These are phyloP conservation scores for Anguilla megastoma DNA, from an alignment of 2,797 vertebrate species.

Conservation along the genomic window DNA sequence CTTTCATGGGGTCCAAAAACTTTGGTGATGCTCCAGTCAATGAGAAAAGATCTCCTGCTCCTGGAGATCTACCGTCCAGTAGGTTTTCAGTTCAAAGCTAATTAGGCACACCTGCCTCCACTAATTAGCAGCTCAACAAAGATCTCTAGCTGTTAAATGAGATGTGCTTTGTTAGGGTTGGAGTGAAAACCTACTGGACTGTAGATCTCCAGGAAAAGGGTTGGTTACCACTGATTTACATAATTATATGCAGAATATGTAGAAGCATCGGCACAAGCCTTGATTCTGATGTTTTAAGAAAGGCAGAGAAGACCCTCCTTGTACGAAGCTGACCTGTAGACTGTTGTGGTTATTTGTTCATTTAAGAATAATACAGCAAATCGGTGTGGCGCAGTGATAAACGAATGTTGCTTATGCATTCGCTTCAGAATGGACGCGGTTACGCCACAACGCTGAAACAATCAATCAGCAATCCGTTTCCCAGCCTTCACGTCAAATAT, in stretches of 20 bases:
- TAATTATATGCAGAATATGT: slow-evolving; percentile 75
- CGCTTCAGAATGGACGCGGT: slow-evolving; percentile 55
- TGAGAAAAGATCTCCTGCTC: too few species aligned
- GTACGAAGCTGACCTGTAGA: slow-evolving; percentile 59
- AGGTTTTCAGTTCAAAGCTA: too few species aligned
- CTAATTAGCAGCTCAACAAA: slow-evolving; percentile 45
- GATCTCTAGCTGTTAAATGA: slow-evolving; percentile 72
- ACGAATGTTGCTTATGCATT: slow-evolving; percentile 35
- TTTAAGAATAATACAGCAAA: slow-evolving; percentile 62
- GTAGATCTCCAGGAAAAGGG: too few species aligned
- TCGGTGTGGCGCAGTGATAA: slow-evolving; percentile 52
- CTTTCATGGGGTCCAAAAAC: slow-evolving; percentile 58
- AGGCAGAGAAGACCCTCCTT: slow-evolving; percentile 70
- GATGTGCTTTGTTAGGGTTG: too few species aligned
- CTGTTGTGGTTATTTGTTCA: slow-evolving; percentile 60
- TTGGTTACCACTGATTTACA: slow-evolving; percentile 51
- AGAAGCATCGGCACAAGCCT: slow-evolving; percentile 70
- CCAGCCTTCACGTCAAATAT: neutral
- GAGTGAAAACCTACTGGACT: too few species aligned
- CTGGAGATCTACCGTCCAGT: too few species aligned
- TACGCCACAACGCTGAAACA: slow-evolving; percentile 37
- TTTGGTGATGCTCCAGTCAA: too few species aligned
- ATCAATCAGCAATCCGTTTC: neutral
- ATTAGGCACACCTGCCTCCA: too few species aligned
- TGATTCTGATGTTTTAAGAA: slow-evolving; percentile 69